These are phyloP conservation scores for Leptinotarsa texana DNA, from an alignment of 1,140 invertebrate genomes.

Conservation along the genomic window DNA sequence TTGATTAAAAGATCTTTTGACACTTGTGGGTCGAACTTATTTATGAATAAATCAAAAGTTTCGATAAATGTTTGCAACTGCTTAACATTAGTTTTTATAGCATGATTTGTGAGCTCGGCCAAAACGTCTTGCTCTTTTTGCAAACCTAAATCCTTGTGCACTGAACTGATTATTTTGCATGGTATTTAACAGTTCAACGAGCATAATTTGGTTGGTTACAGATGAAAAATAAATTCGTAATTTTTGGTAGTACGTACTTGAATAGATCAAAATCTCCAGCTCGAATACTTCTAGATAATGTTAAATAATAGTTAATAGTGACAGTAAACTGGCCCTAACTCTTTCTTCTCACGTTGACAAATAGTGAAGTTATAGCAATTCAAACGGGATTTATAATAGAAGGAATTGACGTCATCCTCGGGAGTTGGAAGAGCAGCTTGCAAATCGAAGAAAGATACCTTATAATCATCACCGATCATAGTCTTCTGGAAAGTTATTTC, in stretches of 20 bases:
- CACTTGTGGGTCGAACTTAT: too few relatives aligned
- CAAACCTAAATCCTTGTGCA: slow-evolving; percentile 14
- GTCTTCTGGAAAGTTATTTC: slow-evolving; percentile 22
- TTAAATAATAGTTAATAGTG: slow-evolving; percentile 16
- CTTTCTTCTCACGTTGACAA: slow-evolving; percentile 49
- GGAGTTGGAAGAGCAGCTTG: slow-evolving; percentile 51
- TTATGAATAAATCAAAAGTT: too few relatives aligned
- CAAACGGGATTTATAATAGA: slow-evolving; percentile 56
- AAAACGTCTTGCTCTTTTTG: slow-evolving; percentile 32
- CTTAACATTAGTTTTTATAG: slow-evolving; percentile 21
- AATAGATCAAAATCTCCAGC: slow-evolving; percentile 44
- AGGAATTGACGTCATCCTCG: slow-evolving; percentile 47
- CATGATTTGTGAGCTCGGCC: slow-evolving; percentile 30
- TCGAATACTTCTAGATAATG: slow-evolving; percentile 41
- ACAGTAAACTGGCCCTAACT: slow-evolving; percentile 40
- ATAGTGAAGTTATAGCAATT: slow-evolving; percentile 28
- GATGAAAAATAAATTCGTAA: slow-evolving; percentile 37
- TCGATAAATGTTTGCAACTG: not conserved
- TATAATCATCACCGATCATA: not conserved
- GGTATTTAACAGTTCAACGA: too few relatives aligned
- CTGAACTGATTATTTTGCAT: slow-evolving; percentile 32
- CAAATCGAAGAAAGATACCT: slow-evolving; percentile 47
- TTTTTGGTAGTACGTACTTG: slow-evolving; percentile 32
- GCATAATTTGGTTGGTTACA: slow-evolving; percentile 42
- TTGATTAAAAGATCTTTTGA: too few relatives aligned